phyloP scores from a whole-genome alignment of 2,797 vertebrate genomes.

The Denticeps clupeoides region DNA sequence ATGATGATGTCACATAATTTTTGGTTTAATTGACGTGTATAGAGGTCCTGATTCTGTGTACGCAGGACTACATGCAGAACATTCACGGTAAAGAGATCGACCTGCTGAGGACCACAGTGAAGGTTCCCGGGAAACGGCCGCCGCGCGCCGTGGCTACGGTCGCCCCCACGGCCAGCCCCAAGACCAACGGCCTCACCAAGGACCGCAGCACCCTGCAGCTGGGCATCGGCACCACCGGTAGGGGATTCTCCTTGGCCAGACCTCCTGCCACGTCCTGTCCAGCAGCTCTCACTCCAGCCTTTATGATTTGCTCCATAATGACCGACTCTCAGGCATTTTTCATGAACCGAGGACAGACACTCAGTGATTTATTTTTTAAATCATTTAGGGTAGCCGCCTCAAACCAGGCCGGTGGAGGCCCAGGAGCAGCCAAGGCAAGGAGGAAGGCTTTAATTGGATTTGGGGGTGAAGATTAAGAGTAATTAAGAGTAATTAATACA shows the following conservation, averaged over 20 bases:
- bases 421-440: slow-evolving; percentile 27
- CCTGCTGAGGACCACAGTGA: slow-evolving; percentile 85
- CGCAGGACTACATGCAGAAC: slow-evolving; percentile 97
- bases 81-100: slow-evolving; percentile 93
- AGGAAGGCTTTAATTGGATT: slow-evolving; percentile 44
- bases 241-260: no score
- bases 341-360: no score
- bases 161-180: slow-evolving; percentile 75
- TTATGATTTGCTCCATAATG: no score
- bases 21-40: no score
- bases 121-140: slow-evolving; percentile 88
- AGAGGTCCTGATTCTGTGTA: no score
- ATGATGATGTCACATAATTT: no score
- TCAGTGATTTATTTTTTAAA: no score
- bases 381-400: no score
- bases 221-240: slow-evolving; percentile 68
- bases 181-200: slow-evolving; percentile 78
- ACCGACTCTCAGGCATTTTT: no score
- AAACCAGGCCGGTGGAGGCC: slow-evolving; percentile 20
- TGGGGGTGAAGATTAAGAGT: slow-evolving; percentile 54
- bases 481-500: slow-evolving; percentile 54
- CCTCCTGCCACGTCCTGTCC: no score
- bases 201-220: slow-evolving; percentile 78
- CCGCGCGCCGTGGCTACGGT: slow-evolving; percentile 74
- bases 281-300: no score